Percentiles rank a stretch among this genome's conserved stretches.
These are phyloP conservation scores for Gastrophryne carolinensis DNA, from an alignment of 2,797 vertebrate species.

Conservation along the genomic window DNA sequence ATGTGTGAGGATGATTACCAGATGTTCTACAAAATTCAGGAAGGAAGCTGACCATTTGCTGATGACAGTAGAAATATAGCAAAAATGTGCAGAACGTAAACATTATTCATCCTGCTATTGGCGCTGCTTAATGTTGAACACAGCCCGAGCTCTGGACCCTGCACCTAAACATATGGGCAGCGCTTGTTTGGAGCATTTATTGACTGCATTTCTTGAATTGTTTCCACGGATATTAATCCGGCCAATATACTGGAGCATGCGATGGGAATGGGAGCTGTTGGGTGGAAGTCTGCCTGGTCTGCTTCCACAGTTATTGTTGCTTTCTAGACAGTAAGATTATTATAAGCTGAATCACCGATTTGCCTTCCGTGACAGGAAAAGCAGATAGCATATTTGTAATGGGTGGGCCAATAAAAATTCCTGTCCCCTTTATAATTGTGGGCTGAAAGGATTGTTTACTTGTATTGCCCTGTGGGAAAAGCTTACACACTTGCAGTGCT, in stretches of 20 bases:
- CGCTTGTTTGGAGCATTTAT: constrained; percentile 3
- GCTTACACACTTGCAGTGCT: constrained; percentile 30
- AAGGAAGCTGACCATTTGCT: constrained; percentile 47
- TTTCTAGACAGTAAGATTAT: neutral
- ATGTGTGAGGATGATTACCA: constrained; percentile 41
- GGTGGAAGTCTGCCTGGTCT: neutral
- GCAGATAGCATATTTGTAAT: constrained; percentile 54
- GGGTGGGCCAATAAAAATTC: constrained; percentile 60
- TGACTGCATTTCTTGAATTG: constrained; percentile 9
- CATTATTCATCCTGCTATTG: constrained; percentile 27
- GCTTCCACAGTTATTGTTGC: constrained; percentile 6
- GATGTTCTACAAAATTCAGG: constrained; percentile 38
- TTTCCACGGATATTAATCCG: constrained; percentile 28
- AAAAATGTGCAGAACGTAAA: constrained; percentile 46
- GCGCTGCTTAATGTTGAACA: neutral
- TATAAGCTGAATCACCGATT: constrained; percentile 35
- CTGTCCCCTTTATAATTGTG: constrained; percentile 55
- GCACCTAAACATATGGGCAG: constrained; percentile 2
- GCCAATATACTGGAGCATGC: neutral
- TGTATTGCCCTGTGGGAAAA: constrained; percentile 49
- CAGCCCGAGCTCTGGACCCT: neutral
- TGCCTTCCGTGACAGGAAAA: constrained; percentile 61
- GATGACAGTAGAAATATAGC: constrained; percentile 35
- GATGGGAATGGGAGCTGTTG: neutral
- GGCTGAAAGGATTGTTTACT: constrained; percentile 60